Evolutionary conservation across 2,888 invertebrate species (phyloP).

Genomic region (Parnassius mnemosyne): DNA sequence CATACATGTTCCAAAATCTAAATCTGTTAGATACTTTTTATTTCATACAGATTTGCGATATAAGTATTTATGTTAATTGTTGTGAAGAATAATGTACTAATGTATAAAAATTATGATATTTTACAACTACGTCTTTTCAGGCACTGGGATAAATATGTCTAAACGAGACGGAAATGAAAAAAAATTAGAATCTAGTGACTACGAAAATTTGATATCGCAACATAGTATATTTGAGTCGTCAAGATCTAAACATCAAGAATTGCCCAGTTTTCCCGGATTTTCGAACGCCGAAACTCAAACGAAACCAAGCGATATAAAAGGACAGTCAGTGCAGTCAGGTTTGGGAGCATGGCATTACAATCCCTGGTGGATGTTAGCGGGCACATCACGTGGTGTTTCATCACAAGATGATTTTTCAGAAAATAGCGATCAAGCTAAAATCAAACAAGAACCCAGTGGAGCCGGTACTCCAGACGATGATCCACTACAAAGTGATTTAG

Average conservation of each 20-base stretch:
- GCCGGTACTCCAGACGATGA: slow-evolving; percentile 70
- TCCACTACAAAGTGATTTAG: slow-evolving; percentile 62
- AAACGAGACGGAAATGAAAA: slow-evolving; percentile 74
- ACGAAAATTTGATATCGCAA: slow-evolving; percentile 73
- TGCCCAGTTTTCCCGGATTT: slow-evolving; percentile 76
- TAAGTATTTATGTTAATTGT: background rate
- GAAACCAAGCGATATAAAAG: slow-evolving; percentile 69
- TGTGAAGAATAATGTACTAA: background rate
- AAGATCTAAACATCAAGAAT: slow-evolving; percentile 68
- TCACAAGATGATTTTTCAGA: slow-evolving; percentile 73
- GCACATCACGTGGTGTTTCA: slow-evolving; percentile 70
- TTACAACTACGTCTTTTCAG: slow-evolving; percentile 32
- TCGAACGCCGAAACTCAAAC: slow-evolving; percentile 78
- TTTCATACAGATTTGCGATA: background rate
- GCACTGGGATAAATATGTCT: slow-evolving; percentile 58
- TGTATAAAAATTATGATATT: too few species aligned
- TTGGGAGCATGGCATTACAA: slow-evolving; percentile 77
- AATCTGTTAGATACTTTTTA: background rate
- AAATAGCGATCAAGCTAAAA: slow-evolving; percentile 66
- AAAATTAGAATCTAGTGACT: slow-evolving; percentile 73
- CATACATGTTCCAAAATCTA: background rate
- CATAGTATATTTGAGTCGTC: slow-evolving; percentile 74
- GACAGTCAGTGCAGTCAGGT: slow-evolving; percentile 61
- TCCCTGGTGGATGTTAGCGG: slow-evolving; percentile 79
- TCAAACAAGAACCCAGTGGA: slow-evolving; percentile 70